Base-by-base conservation (phyloP, 2,113 vertebrate species). In the Amazona guildingii region DNA sequence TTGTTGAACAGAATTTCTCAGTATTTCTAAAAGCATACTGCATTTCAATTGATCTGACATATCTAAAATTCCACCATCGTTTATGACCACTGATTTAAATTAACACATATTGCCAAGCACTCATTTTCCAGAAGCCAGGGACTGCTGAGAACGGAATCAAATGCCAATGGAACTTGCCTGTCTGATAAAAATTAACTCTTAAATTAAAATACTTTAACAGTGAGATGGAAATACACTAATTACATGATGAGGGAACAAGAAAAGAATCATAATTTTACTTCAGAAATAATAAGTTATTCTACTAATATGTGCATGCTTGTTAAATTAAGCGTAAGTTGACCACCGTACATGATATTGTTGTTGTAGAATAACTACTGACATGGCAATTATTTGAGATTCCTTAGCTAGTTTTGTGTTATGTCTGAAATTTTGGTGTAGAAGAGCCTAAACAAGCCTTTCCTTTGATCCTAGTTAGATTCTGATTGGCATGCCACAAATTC, bases 1-100 rank as follows among this genome's bases (percentile, higher is more conserved):
- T 94, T 90, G 85, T 33, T 98, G 95, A 97, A 95, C 94, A 93
- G 39, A 49, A 61, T 90, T 94, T 97, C 96, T 90, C 64, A 88
- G 86, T 59, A 83, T 94, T 90, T 94, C 78, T 81, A 29, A 89
- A 92, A 93, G 28, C 8, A 94, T 46, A 39, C 81, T 54, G 76
- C 24, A 46, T 88, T 91, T 94, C 29, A 91, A 86, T 21, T 49
- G 49, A 17, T 72, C 74, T 86, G 29, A 79, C 61, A 67, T 92
- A 57, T 68, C 89, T 95, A 83, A 91, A 96, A 97, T 96, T 95
- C 75, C 86, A 31, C 78, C 35, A 14, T 91, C 68, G 49, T 95
- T 95, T 96, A 94, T 88, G 44, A 83, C 37, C 43, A 29, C 83
- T 63, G 29, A 68, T 79, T 88, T 96, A 86, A 88, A 81, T 79